Evolutionary conservation across 2,888 invertebrate genomes (phyloP).

Genomic region (Plagiodera versicolora): DNA sequence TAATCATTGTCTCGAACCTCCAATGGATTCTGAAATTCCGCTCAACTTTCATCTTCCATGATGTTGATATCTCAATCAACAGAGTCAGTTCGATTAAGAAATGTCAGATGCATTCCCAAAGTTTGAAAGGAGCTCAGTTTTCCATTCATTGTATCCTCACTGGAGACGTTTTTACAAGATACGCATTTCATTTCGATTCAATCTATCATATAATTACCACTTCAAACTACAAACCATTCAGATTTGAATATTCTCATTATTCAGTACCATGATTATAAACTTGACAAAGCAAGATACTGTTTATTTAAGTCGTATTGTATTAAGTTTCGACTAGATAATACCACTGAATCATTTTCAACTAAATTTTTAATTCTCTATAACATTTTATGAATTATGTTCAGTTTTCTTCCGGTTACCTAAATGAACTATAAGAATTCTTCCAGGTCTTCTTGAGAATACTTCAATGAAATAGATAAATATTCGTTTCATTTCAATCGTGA

Average conservation of each 20-base stretch:
- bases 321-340: too few relatives aligned
- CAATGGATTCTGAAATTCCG: conserved; percentile 26
- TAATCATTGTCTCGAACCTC: not conserved
- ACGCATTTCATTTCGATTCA: conserved; percentile 28
- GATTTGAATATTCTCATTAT: not conserved
- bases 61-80: conserved; percentile 43
- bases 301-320: too few relatives aligned
- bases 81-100: conserved; percentile 47
- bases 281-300: not conserved
- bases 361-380: too few relatives aligned
- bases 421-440: too few relatives aligned
- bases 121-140: conserved; percentile 39
- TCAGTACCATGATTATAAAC: not conserved
- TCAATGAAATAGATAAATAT: too few relatives aligned
- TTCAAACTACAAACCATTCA: conserved; percentile 8
- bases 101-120: conserved; percentile 46
- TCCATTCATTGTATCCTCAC: conserved; percentile 37
- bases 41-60: conserved; percentile 39
- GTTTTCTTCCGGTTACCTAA: too few relatives aligned
- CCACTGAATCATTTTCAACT: too few relatives aligned
- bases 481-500: too few relatives aligned
- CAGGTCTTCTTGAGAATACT: too few relatives aligned
- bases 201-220: conserved; percentile 19
- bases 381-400: too few relatives aligned
- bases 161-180: conserved; percentile 32